Evolutionary conservation across 2,113 vertebrate genomes (phyloP).

Genomic region (Leucoraja erinaceus): DNA sequence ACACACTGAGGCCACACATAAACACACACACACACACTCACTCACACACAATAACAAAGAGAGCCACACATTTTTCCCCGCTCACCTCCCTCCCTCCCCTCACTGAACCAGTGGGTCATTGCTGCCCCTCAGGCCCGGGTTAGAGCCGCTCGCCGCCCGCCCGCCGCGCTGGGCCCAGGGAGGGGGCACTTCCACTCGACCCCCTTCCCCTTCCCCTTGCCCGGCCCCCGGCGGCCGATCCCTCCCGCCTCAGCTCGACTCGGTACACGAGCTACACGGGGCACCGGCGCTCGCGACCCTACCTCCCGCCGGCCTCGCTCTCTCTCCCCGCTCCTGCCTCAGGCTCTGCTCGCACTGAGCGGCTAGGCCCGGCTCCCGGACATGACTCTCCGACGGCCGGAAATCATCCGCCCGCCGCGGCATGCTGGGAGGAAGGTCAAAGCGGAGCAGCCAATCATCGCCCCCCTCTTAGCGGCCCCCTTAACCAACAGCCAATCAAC

Average conservation of each 20-base stretch:
- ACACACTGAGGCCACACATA: too few relatives aligned
- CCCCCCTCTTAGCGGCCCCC: too few relatives aligned
- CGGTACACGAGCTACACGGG: constrained; percentile 53
- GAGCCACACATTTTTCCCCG: too few relatives aligned
- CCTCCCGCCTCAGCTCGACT: constrained; percentile 46
- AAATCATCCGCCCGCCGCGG: constrained; percentile 50
- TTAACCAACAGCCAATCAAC: too few relatives aligned
- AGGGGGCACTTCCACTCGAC: not conserved
- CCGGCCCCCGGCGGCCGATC: not conserved
- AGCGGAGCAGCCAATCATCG: constrained; percentile 45
- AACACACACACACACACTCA: too few relatives aligned
- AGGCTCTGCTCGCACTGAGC: constrained; percentile 52
- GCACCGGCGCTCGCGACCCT: constrained; percentile 43
- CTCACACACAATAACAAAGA: too few relatives aligned
- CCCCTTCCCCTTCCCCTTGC: too few relatives aligned
- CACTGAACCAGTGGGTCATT: too few relatives aligned
- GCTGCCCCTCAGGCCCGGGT: fast-evolving
- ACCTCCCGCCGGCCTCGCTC: constrained; percentile 57
- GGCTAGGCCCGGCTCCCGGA: constrained; percentile 66
- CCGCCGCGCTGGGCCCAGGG: not conserved
- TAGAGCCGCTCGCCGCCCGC: not conserved
- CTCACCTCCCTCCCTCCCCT: too few relatives aligned
- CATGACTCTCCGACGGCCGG: constrained; percentile 58
- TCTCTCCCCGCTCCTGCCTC: constrained; percentile 52
- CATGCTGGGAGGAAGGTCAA: constrained; percentile 54